phyloP scores from a whole-genome alignment of 1,140 invertebrate species.

The Hestina assimilis region DNA sequence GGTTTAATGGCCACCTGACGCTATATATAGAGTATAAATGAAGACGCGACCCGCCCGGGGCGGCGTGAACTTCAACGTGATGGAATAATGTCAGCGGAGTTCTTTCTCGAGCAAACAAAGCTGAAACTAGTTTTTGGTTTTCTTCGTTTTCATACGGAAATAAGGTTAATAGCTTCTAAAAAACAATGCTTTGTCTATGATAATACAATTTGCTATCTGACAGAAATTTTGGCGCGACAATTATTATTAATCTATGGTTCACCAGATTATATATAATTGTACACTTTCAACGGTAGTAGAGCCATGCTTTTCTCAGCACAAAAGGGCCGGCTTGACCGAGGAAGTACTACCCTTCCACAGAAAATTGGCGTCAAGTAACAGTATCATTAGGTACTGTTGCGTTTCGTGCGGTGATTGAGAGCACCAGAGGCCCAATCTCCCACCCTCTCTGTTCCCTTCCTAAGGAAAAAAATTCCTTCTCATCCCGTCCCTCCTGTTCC shows the following conservation, averaged over 20 bases:
- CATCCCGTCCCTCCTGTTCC: no score
- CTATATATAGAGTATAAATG: conserved; percentile 30
- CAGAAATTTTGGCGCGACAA: background rate
- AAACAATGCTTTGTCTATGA: background rate
- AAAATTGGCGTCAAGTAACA: no score
- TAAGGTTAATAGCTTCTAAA: background rate
- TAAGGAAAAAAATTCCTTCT: no score
- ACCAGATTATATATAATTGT: conserved; percentile 1
- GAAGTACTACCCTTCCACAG: no score
- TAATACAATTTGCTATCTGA: background rate
- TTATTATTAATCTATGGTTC: background rate
- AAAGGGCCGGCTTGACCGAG: no score
- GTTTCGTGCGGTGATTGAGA: no score
- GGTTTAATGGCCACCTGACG: conserved; percentile 27
- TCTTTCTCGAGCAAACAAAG: conserved; percentile 10
- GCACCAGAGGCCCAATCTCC: no score
- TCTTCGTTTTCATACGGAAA: background rate
- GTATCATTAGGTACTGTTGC: no score
- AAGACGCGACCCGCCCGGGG: conserved; percentile 23
- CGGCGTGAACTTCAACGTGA: conserved; percentile 6
- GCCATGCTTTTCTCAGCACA: no score
- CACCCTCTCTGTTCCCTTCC: no score
- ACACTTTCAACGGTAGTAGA: no score
- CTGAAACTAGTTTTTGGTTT: conserved; percentile 6
- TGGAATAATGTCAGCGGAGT: conserved; percentile 19